Percentiles rank a stretch among this genome's conserved stretches.
These are phyloP conservation scores for Buceros bicornis DNA, from an alignment of 2,797 vertebrate species.

Conservation along the genomic window DNA sequence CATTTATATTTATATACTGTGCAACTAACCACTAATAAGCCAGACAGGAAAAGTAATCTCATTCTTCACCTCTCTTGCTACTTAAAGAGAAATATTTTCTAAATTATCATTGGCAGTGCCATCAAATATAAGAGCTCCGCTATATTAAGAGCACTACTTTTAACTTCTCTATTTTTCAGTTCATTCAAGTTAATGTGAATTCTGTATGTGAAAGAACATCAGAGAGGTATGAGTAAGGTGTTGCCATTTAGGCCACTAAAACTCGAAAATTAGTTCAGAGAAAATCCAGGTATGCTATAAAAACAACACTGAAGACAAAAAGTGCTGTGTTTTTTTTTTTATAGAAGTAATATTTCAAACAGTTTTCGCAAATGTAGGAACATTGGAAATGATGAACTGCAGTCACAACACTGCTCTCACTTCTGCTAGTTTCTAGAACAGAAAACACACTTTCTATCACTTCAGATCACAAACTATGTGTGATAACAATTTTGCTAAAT, in stretches of 20 bases:
- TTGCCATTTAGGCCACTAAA: neutral
- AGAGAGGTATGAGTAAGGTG: neutral
- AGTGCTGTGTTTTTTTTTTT: neutral
- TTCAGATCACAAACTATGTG: neutral
- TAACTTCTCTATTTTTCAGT: neutral
- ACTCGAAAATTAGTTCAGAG: neutral
- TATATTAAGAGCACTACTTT: neutral
- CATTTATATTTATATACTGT: accelerated
- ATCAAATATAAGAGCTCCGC: neutral
- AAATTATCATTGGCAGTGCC: neutral
- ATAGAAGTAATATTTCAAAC: neutral
- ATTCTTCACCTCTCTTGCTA: neutral
- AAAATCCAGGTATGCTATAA: neutral
- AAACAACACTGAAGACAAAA: neutral
- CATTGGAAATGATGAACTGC: neutral
- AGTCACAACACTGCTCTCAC: neutral
- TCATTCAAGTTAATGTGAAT: neutral
- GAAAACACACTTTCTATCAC: neutral
- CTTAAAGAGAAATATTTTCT: neutral
- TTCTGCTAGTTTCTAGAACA: neutral
- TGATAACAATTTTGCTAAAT: neutral
- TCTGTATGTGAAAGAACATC: neutral
- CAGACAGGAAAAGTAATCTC: neutral
- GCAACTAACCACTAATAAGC: neutral
- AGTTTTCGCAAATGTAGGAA: neutral